These are phyloP conservation scores for Acipenser transmontanus DNA, from an alignment of 2,797 vertebrate species.

Conservation along the genomic window DNA sequence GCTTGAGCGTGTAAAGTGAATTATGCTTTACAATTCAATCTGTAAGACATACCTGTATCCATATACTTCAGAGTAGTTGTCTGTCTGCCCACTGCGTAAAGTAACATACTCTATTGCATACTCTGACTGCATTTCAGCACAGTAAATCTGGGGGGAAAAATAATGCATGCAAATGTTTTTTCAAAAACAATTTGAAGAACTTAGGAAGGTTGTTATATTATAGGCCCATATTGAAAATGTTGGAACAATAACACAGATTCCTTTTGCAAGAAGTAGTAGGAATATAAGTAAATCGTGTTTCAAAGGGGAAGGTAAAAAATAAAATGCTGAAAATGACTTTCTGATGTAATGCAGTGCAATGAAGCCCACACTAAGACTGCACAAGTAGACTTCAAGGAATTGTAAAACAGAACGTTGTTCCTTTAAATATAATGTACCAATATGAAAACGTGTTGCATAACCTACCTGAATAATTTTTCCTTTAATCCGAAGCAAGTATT, in stretches of 20 bases:
- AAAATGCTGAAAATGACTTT: too few species aligned
- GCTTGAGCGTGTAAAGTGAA: too few species aligned
- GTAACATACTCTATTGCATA: constrained; percentile 87
- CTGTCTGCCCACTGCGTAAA: constrained; percentile 77
- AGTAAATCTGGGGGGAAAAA: constrained; percentile 72
- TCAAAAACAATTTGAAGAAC: neutral
- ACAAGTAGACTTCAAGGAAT: too few species aligned
- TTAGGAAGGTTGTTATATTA: neutral
- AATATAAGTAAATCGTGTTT: constrained; percentile 14
- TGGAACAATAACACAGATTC: too few species aligned
- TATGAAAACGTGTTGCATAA: constrained; percentile 9
- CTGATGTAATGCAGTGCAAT: too few species aligned
- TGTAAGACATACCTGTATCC: constrained; percentile 68
- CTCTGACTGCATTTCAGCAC: constrained; percentile 77
- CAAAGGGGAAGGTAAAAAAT: constrained; percentile 18
- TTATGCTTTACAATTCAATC: neutral
- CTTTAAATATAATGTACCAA: constrained; percentile 12
- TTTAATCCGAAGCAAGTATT: constrained; percentile 76
- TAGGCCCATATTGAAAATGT: too few species aligned
- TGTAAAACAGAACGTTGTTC: too few species aligned
- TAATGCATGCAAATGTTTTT: neutral
- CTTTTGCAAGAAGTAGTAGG: neutral
- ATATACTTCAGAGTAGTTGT: constrained; percentile 95
- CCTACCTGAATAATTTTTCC: constrained; percentile 82
- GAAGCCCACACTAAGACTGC: too few species aligned